Conservation (phyloP, 2,888 invertebrate species). For the Thalpophila matura region DNA sequence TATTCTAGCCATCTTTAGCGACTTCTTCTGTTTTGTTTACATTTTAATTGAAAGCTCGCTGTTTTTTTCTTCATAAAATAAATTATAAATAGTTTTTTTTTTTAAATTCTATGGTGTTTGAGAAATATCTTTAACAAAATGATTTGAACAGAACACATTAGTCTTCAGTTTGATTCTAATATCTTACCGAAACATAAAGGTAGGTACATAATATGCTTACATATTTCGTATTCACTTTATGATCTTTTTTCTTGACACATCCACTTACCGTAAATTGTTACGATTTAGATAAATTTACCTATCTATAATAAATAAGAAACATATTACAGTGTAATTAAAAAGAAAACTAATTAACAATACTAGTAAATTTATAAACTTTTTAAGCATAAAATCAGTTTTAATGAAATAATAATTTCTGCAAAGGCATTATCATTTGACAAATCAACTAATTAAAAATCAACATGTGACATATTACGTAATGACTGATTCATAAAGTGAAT, state of each 20-base stretch:
- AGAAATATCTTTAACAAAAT: not conserved
- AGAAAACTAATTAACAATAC: too few species aligned
- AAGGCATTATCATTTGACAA: too few species aligned
- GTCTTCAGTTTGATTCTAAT: not conserved
- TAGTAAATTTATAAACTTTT: too few species aligned
- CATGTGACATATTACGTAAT: too few species aligned
- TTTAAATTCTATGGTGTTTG: conserved; percentile 3
- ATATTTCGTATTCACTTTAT: not conserved
- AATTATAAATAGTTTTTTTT: not conserved
- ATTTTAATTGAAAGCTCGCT: conserved; percentile 34
- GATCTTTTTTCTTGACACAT: conserved; percentile 1
- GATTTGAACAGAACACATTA: conserved; percentile 1
- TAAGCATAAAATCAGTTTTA: too few species aligned
- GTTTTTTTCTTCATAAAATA: conserved; percentile 18
- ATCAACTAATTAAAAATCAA: too few species aligned
- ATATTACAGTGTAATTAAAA: too few species aligned
- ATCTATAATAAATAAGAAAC: too few species aligned
- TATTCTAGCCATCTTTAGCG: conserved; percentile 44
- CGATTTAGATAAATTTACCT: too few species aligned
- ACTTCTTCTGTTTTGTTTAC: conserved; percentile 7
- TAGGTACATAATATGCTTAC: too few species aligned
- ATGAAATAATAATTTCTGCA: too few species aligned
- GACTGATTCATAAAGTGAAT: conserved; percentile 13
- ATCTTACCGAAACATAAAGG: conserved; percentile 21
- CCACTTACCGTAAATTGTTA: not conserved